Evolutionary conservation across 2,113 vertebrate species (phyloP).

Genomic region (Strix uralensis): DNA sequence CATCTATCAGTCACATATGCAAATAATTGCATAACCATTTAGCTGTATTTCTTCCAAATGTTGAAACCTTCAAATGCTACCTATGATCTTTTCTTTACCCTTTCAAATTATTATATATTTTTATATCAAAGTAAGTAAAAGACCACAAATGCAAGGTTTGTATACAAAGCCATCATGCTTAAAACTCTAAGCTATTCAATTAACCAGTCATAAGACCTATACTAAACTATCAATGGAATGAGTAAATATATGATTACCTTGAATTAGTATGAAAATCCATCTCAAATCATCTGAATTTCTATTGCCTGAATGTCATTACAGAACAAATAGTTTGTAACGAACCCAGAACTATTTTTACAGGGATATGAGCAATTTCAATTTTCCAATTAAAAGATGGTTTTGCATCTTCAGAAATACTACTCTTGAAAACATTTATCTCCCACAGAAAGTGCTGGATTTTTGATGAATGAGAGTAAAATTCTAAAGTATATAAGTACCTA

Average conservation of each 20-base stretch:
- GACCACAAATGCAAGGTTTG: not conserved
- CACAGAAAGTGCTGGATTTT: not conserved
- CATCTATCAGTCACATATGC: not conserved
- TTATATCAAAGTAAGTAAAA: not conserved
- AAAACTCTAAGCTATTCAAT: not conserved
- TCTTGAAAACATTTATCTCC: not conserved
- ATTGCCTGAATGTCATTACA: not conserved
- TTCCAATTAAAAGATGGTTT: not conserved
- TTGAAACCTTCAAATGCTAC: not conserved
- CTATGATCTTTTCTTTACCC: not conserved
- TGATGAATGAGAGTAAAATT: not conserved
- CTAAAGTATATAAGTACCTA: not conserved
- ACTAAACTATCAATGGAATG: not conserved
- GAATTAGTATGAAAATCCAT: not conserved
- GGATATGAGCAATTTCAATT: not conserved
- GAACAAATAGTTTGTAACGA: not conserved
- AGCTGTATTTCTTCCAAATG: not conserved
- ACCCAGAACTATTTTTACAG: not conserved
- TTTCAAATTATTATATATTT: not conserved
- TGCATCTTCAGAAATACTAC: not conserved
- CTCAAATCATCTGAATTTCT: not conserved
- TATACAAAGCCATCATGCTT: not conserved
- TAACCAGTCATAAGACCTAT: not conserved
- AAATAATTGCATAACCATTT: not conserved
- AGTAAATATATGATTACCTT: not conserved